Conservation (phyloP, 1,140 invertebrate species). For the Xylocopa sonorina region DNA sequence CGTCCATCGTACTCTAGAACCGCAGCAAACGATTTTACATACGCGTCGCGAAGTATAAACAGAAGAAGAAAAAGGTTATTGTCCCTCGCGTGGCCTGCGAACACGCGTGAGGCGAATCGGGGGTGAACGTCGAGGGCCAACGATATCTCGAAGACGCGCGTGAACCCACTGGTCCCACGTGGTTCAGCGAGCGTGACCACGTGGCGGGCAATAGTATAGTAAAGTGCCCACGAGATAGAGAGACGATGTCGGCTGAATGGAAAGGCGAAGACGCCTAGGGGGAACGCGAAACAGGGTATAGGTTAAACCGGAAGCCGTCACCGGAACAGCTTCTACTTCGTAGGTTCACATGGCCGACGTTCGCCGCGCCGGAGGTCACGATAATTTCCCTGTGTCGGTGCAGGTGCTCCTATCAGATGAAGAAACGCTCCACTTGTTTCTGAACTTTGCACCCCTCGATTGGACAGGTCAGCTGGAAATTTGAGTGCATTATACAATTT, state of each 20-base stretch:
- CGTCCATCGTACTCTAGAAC: no score
- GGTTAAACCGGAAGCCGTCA: slow-evolving; percentile 78
- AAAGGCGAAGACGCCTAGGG: slow-evolving; percentile 33
- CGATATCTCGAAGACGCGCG: slow-evolving; percentile 45
- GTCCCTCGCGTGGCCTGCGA: slow-evolving; percentile 15
- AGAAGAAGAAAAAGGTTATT: neutral
- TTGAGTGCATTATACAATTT: neutral
- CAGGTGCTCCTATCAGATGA: slow-evolving; percentile 65
- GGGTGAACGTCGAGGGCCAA: neutral
- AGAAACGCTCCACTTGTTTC: slow-evolving; percentile 14
- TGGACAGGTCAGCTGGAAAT: neutral
- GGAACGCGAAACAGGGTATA: slow-evolving; percentile 51
- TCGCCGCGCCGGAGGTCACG: slow-evolving; percentile 70
- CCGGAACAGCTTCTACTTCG: slow-evolving; percentile 74
- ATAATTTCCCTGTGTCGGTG: slow-evolving; percentile 74
- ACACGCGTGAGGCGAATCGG: neutral
- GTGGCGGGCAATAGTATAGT: slow-evolving; percentile 71
- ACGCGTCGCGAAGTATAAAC: no score
- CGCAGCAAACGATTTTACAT: no score
- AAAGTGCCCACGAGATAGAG: slow-evolving; percentile 70
- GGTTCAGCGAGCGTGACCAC: slow-evolving; percentile 79
- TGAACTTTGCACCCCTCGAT: neutral
- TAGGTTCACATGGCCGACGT: slow-evolving; percentile 77
- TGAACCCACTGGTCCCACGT: slow-evolving; percentile 77
- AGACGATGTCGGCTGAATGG: slow-evolving; percentile 72